phyloP scores from a whole-genome alignment of 2,797 vertebrate species.

The Anguilla obscura region DNA sequence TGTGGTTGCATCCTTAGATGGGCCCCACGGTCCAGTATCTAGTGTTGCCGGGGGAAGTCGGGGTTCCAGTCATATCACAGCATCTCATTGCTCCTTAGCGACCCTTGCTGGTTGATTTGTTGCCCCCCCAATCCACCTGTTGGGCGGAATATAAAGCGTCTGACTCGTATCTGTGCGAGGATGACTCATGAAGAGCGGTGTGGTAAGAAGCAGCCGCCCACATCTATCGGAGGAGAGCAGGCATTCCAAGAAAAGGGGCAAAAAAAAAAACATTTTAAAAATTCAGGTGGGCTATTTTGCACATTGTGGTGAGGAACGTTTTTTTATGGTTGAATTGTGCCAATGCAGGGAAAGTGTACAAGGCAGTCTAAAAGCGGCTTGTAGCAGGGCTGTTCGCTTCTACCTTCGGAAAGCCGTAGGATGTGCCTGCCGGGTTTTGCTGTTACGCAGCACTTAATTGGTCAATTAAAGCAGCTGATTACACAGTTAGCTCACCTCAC shows the following conservation, averaged over 20 bases:
- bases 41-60: too few relatives aligned
- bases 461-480: constrained; percentile 5
- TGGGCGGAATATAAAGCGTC: too few relatives aligned
- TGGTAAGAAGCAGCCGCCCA: too few relatives aligned
- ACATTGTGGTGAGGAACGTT: neutral
- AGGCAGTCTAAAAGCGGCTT: neutral
- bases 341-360: neutral
- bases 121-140: too few relatives aligned
- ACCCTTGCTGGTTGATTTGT: too few relatives aligned
- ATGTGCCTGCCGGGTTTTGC: neutral
- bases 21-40: neutral
- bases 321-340: neutral
- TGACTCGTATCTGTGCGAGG: too few relatives aligned
- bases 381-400: neutral
- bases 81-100: too few relatives aligned
- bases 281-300: neutral
- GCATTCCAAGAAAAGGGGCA: neutral
- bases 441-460: neutral
- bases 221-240: neutral
- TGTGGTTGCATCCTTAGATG: neutral
- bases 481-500: neutral
- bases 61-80: too few relatives aligned
- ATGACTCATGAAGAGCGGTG: too few relatives aligned
- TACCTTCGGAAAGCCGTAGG: neutral
- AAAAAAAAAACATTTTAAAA: neutral